Evolutionary conservation across 2,797 vertebrate genomes (phyloP), one percentile per base, ranked within the genome.

Genomic region (Luscinia luscinia): DNA sequence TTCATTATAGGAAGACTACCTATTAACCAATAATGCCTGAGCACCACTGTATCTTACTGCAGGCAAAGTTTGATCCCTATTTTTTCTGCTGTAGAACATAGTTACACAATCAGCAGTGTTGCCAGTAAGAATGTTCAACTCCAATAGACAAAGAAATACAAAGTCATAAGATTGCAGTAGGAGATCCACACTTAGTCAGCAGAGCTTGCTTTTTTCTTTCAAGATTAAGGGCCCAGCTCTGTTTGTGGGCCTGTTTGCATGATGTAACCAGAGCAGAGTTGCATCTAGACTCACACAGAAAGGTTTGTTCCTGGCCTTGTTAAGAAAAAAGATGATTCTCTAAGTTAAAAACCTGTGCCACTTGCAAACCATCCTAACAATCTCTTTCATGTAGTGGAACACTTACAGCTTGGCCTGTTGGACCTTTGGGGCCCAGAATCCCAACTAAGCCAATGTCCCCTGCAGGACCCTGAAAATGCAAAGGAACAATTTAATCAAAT

Each of bases 391-490:
- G 68, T n/a, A 87, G 41, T 36, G 43, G 80, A 89, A 77, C 24
- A 98, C 99, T 98, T 97, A 99, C 99, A 97, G 97, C 89, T 93
- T 97, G 97, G n/a, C 99, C 99, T 61, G 89, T 18, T 28, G 99
- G 99, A 78, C 99, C 99, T 98, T 98, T 99, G 0, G 98, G 98
- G 78, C 99, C 99, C 84, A 98, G 96, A 94, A 98, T 97, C 94
- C 99, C 99, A 95, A 91, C 95, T 28, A 98, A 95, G 79, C 99
- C 99, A 54, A 97, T 43, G 96, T 99, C 98, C 57, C 99, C 99
- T 68, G 96, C 96, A 32, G 99, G 99, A 48, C 99, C 99, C 99
- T 99, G 94, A 93, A 97, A 90, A 88, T 17, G 69, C 54, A 92
- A 95, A 93, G 72, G 51, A 91, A 77, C 22, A 41, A 27, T 89